phyloP scores from a whole-genome alignment of 2,888 invertebrate genomes.

The Scrobipalpa costella region DNA sequence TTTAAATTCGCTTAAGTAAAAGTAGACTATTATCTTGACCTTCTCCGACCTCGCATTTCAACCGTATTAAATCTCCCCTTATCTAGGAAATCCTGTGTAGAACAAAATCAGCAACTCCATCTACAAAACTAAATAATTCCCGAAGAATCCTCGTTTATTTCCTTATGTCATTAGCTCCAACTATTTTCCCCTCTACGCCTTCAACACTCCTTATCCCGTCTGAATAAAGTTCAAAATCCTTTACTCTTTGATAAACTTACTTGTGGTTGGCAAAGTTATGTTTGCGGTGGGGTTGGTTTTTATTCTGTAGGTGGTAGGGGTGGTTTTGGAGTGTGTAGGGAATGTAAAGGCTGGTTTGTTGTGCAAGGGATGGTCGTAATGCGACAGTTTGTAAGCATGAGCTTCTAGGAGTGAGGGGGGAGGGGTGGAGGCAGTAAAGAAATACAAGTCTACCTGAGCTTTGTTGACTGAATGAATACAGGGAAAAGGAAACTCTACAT shows the following conservation, averaged over 20 bases:
- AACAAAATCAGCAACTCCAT: constrained; percentile 27
- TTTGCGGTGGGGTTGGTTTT: constrained; percentile 39
- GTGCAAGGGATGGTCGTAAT: constrained; percentile 72
- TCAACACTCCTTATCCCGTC: constrained; percentile 45
- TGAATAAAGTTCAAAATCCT: constrained; percentile 50
- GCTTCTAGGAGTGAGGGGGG: constrained; percentile 59
- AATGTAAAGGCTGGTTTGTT: constrained; percentile 51
- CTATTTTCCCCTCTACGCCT: constrained; percentile 36
- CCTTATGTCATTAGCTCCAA: constrained; percentile 70
- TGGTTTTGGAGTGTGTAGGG: constrained; percentile 43
- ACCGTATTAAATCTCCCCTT: constrained; percentile 20
- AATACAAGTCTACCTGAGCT: constrained; percentile 69
- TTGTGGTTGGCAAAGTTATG: constrained; percentile 42
- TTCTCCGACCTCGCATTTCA: constrained; percentile 1
- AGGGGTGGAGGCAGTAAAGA: constrained; percentile 51
- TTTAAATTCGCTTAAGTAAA: neutral
- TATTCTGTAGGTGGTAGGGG: constrained; percentile 41
- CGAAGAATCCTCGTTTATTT: constrained; percentile 59
- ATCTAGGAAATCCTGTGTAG: constrained; percentile 24
- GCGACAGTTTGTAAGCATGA: constrained; percentile 81
- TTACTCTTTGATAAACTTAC: constrained; percentile 35
- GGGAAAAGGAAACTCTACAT: constrained; percentile 7
- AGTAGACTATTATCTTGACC: constrained; percentile 10
- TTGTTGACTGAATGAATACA: constrained; percentile 52
- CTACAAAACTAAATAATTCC: constrained; percentile 58